A percentile compares a stretch with the other conserved stretches of the same genome.
Conservation (phyloP, 2,888 invertebrate species). For the Agonopterix arenella region DNA sequence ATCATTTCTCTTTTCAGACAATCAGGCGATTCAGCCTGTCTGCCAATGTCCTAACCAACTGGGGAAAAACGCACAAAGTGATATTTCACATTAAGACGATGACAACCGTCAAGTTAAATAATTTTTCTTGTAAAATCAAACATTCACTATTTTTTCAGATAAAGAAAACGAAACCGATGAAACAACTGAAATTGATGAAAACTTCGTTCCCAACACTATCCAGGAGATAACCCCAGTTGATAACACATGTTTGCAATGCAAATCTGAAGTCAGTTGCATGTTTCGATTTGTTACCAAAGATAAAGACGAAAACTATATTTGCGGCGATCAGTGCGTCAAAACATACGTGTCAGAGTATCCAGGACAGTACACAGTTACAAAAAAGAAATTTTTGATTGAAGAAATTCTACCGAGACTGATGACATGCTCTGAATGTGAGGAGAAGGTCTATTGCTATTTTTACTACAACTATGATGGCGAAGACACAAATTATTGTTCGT, state of each 20-base stretch:
- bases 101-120: too few relatives aligned
- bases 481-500: slow-evolving; percentile 72
- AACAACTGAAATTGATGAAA: slow-evolving; percentile 47
- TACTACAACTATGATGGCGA: slow-evolving; percentile 64
- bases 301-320: slow-evolving; percentile 50
- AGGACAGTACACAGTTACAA: slow-evolving; percentile 37
- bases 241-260: slow-evolving; percentile 67
- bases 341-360: slow-evolving; percentile 54
- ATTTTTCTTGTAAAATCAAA: neutral
- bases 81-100: too few relatives aligned
- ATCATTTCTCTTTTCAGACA: too few relatives aligned
- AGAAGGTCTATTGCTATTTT: slow-evolving; percentile 59
- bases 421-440: slow-evolving; percentile 62
- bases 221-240: slow-evolving; percentile 52
- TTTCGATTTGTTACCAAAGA: slow-evolving; percentile 46
- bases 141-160: slow-evolving; percentile 38
- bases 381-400: slow-evolving; percentile 57
- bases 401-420: slow-evolving; percentile 45
- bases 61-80: too few relatives aligned
- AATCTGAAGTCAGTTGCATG: slow-evolving; percentile 36
- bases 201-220: slow-evolving; percentile 43
- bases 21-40: too few relatives aligned
- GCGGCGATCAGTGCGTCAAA: slow-evolving; percentile 66
- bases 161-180: slow-evolving; percentile 71
- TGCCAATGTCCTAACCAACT: too few relatives aligned